Percentiles rank a stretch among this genome's conserved stretches.
Evolutionary conservation across 1,140 invertebrate species (phyloP).

Genomic region (Parasteatoda tepidariorum): DNA sequence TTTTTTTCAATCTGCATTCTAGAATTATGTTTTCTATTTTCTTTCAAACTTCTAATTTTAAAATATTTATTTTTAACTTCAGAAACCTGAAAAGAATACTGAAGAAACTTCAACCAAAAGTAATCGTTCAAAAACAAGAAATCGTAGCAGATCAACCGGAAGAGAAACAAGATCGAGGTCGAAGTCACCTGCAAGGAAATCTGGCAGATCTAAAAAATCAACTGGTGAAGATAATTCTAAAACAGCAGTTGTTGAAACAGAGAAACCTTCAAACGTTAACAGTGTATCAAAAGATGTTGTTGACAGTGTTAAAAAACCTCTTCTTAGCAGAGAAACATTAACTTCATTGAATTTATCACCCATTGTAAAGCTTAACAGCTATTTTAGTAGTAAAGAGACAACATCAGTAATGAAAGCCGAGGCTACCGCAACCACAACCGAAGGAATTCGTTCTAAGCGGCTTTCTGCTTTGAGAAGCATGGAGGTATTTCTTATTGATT

Average conservation of each 20-base stretch:
- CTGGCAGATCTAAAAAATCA: background rate
- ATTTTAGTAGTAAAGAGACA: background rate
- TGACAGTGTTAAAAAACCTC: background rate
- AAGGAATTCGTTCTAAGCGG: background rate
- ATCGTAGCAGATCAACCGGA: slow-evolving; percentile 5
- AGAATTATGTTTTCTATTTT: too few species aligned
- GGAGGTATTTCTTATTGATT: background rate
- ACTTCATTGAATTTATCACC: background rate
- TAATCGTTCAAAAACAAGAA: background rate
- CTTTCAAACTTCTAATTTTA: too few species aligned
- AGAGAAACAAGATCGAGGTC: slow-evolving; percentile 8
- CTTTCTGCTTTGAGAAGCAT: slow-evolving; percentile 1
- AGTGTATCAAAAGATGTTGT: slow-evolving; percentile 22
- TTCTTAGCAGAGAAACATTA: background rate
- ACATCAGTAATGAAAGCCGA: background rate
- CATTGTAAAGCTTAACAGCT: background rate
- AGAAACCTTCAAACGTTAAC: background rate
- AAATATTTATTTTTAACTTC: too few species aligned
- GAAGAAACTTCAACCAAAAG: slow-evolving; percentile 1
- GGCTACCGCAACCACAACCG: background rate
- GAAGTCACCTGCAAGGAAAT: slow-evolving; percentile 22
- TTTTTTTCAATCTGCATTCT: too few species aligned
- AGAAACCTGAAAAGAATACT: background rate
- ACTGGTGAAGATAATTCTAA: slow-evolving; percentile 15
- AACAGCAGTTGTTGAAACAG: background rate